phyloP scores from a whole-genome alignment of 2,888 invertebrate genomes.

The Dryobotodes eremita region DNA sequence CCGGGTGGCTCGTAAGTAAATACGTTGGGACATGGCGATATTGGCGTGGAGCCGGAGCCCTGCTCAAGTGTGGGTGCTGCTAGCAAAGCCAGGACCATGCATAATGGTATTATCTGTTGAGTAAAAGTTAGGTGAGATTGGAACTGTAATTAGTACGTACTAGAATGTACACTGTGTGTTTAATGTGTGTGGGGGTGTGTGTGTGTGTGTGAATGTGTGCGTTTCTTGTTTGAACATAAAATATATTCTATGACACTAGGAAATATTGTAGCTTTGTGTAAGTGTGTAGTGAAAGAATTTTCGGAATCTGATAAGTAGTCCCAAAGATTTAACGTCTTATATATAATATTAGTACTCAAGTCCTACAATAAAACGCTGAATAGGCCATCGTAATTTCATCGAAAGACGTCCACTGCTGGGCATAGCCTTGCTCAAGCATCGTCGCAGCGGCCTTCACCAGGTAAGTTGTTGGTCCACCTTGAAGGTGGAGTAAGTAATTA shows the following conservation, averaged over 20 bases:
- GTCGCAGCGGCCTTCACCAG: too few species aligned
- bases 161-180: too few species aligned
- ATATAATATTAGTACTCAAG: not conserved
- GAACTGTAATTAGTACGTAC: not conserved
- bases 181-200: too few species aligned
- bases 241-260: not conserved
- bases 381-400: not conserved
- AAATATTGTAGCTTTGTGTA: not conserved
- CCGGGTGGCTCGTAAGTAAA: conserved; percentile 90
- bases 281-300: not conserved
- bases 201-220: too few species aligned
- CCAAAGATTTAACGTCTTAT: not conserved
- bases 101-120: conserved; percentile 72
- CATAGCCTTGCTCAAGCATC: not conserved
- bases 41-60: conserved; percentile 71
- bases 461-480: not conserved
- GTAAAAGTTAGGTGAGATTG: not conserved
- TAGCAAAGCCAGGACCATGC: conserved; percentile 74
- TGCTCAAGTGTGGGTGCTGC: conserved; percentile 77
- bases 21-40: conserved; percentile 91
- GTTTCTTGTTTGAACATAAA: too few species aligned
- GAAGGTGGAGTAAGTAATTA: not conserved
- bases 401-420: not conserved
- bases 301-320: not conserved
- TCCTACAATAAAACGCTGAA: not conserved